A percentile compares a stretch with the other conserved stretches of the same genome.
These are phyloP conservation scores for Chrysina gloriosa DNA, from an alignment of 2,888 invertebrate genomes.

Conservation along the genomic window DNA sequence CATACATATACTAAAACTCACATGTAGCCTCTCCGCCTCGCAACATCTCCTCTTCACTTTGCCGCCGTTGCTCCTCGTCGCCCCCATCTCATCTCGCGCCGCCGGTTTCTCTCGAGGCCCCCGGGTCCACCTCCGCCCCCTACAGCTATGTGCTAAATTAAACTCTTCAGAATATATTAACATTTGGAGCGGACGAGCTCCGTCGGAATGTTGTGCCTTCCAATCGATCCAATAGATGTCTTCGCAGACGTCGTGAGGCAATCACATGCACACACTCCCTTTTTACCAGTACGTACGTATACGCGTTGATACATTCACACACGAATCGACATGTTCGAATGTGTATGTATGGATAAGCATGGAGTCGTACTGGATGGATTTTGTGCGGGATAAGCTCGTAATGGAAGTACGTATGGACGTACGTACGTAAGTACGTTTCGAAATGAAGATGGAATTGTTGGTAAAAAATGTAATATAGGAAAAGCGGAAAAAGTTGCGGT, in stretches of 20 bases:
- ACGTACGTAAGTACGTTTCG: too few species aligned
- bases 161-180: conserved; percentile 66
- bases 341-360: background rate
- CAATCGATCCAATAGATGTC: conserved; percentile 56
- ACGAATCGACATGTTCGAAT: conserved; percentile 1
- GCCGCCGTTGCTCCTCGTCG: conserved; percentile 21
- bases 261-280: conserved; percentile 43
- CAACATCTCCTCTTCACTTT: conserved; percentile 44
- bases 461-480: too few species aligned
- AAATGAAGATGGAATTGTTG: too few species aligned
- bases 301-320: conserved; percentile 11
- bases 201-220: conserved; percentile 50
- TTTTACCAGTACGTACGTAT: conserved; percentile 25
- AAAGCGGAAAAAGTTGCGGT: too few species aligned
- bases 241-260: conserved; percentile 50
- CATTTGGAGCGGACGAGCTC: conserved; percentile 61
- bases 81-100: conserved; percentile 28
- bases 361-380: background rate
- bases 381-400: too few species aligned
- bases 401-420: too few species aligned
- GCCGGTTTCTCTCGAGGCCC: conserved; percentile 38
- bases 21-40: conserved; percentile 24
- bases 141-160: conserved; percentile 66
- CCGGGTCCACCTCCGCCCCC: conserved; percentile 55
- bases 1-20: conserved; percentile 3